Evolutionary conservation across 2,113 vertebrate species (phyloP), one percentile per base, ranked within the genome.

Genomic region (Calidris pugnax): DNA sequence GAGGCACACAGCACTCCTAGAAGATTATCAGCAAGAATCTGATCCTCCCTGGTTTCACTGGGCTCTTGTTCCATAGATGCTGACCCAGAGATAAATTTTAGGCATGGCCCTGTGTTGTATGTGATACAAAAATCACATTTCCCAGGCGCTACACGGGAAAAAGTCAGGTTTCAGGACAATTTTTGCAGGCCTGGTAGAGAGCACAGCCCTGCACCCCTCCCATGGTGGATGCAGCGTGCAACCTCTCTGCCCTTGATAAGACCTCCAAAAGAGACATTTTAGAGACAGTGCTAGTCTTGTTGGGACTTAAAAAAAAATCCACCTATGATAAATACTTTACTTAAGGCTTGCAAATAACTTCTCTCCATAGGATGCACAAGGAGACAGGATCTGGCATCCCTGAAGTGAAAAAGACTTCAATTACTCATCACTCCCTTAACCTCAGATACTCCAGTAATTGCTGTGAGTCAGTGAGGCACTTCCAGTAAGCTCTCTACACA

Each of bases 351-450:
- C 51, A 94, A 89, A 93, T 78, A 87, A 91, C 32, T 91, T 87
- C 22, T 85, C 41, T 94, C 77, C 39, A n/a, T 26, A 91, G 78
- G 48, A 55, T 85, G 74, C 80, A 79, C 37, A 91, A 79, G 53
- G 13, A 95, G 87, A 30, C n/a, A 67, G 66, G 37, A 92, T 97
- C 66, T 96, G 94, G 91, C 84, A 96, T 69, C 89, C 43, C 39
- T 89, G 68, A 94, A 96, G 89, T 94, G 87, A 82, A 89, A 87
- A 91, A 94, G 8, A 94, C 77, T 68, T 96, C 95, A 93, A 87
- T 96, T 97, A 95, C 93, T 97, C 96, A 95, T 94, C 95, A 89
- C 87, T 94, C 93, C 78, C 95, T 95, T 94, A 97, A 97, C 96
- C 95, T 96, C 91, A 95, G 87, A 95, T 94, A 85, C 85, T 87